Base-by-base conservation (phyloP, 2,888 invertebrate species). In the Serripes groenlandicus region DNA sequence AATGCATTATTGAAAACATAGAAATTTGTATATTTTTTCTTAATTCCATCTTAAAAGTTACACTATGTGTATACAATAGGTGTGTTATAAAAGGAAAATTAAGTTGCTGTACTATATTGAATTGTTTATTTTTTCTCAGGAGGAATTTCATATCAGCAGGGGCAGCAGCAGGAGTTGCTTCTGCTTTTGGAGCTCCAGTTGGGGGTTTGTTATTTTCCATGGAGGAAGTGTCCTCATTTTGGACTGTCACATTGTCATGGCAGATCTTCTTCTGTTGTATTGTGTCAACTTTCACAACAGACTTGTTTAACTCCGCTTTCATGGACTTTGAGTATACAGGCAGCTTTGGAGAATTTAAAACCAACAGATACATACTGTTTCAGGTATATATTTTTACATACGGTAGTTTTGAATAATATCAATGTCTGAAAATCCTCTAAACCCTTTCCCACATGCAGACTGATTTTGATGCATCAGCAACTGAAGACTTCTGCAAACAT, bases 191-290 rank as follows among this genome's bases (percentile, higher is more conserved):
- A 7, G 94, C 95, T 5, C 95, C 95, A 0, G 94, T 95, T 1
- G 95, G 95, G 11, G 95, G 95, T 4, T 90, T 95, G 56, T 90
- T 95, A 52, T 95, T 95, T 85, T 94, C 94, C 64, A 95, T 95
- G 95, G 95, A 95, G 87, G 95, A 95, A 87, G 95, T 95, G 49
- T 95, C 95, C 0, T 95, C 95, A 5, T 95, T 95, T 88, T 95
- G 95, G 95, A 94, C 94, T 18, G 93, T 93, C 74, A 94, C 94
- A 35, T 88, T 95, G 64, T 94, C 95, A 9, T 95, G 95, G 95
- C 94, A 95, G 91, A 94, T 95, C 26, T 95, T 95, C 88, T 95
- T 95, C 83, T 95, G 95, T 78, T 95, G 95, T 83, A 95, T 95
- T 92, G 88, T 95, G 42, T 91, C 94, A n/a, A 91, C 94, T 3